phyloP scores from a whole-genome alignment of 2,113 vertebrate species.

The Gopherus flavomarginatus region DNA sequence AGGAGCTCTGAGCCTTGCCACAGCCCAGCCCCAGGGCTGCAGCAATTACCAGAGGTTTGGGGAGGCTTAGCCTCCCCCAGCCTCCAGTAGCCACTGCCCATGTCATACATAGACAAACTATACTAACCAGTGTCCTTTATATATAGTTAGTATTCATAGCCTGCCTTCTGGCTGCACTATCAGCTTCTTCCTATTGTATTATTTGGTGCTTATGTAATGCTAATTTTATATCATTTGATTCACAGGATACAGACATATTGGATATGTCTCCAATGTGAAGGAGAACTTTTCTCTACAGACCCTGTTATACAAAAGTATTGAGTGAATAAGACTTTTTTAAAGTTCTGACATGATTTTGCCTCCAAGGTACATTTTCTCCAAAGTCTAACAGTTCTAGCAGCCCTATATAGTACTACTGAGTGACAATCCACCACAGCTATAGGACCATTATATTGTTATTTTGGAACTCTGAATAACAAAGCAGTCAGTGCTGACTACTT shows the following conservation, averaged over 20 bases:
- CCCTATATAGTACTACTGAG: neutral
- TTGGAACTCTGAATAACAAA: fast-evolving
- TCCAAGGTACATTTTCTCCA: neutral
- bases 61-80: no score
- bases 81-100: no score
- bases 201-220: neutral
- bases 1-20: no score
- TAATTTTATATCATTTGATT: neutral
- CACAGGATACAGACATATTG: neutral
- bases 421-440: fast-evolving
- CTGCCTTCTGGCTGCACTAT: neutral
- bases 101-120: neutral
- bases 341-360: neutral
- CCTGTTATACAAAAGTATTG: neutral
- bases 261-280: neutral
- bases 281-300: neutral
- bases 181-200: neutral
- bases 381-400: neutral
- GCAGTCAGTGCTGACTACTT: neutral
- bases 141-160: neutral
- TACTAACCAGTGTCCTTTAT: neutral
- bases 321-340: neutral
- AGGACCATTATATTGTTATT: neutral
- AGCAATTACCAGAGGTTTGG: no score
- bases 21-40: no score